Percentiles rank a stretch among this genome's conserved stretches.
Conservation (phyloP, 2,113 vertebrate genomes). For the Trematomus loennbergii region DNA sequence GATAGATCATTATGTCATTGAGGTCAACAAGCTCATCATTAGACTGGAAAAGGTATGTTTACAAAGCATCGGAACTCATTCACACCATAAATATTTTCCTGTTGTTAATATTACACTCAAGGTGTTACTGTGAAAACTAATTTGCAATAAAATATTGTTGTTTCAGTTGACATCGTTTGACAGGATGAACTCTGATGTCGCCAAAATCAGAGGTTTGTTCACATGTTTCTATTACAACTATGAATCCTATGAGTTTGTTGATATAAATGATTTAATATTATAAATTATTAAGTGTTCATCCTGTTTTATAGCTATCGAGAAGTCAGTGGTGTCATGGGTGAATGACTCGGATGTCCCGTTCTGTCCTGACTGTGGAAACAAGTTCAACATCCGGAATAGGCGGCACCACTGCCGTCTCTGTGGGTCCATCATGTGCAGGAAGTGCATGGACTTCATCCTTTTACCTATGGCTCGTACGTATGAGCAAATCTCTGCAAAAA, state of each 20-base stretch:
- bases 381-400: conserved; percentile 93
- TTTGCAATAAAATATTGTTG: conserved; percentile 32
- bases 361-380: conserved; percentile 96
- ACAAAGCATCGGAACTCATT: not conserved
- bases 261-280: not conserved
- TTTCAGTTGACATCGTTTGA: conserved; percentile 95
- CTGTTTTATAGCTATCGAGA: conserved; percentile 89
- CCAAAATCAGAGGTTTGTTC: conserved; percentile 93
- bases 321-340: conserved; percentile 97
- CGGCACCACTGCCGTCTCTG: conserved; percentile 98
- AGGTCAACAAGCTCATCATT: conserved; percentile 98
- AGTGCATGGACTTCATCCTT: conserved; percentile 92
- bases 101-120: not conserved
- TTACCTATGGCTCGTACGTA: conserved; percentile 91
- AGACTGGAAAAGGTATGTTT: conserved; percentile 94
- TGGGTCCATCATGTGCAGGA: conserved; percentile 97
- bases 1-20: conserved; percentile 98
- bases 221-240: not conserved
- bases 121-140: not conserved
- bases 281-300: not conserved
- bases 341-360: conserved; percentile 96
- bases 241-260: not conserved
- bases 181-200: conserved; percentile 89
- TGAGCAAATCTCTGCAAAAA: not conserved
- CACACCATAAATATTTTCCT: not conserved